Conservation (phyloP, 2,888 invertebrate genomes). For the Alcis repandata region DNA sequence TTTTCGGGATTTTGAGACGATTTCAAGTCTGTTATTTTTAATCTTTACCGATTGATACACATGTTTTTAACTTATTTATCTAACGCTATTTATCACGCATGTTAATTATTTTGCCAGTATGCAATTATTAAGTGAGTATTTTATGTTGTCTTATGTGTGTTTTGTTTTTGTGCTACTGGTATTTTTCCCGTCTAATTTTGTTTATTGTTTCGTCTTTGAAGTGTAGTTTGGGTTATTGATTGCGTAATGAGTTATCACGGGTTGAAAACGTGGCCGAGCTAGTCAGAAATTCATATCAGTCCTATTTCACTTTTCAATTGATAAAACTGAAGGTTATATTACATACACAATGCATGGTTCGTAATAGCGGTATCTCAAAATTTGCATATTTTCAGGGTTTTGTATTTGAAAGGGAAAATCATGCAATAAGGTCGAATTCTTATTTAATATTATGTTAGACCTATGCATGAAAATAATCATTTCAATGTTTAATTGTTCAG, state of each 20-base stretch:
- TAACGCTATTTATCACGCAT: neutral
- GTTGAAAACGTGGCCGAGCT: conserved; percentile 63
- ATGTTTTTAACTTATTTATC: neutral
- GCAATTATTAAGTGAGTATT: too few relatives aligned
- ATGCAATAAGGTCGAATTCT: conserved; percentile 7
- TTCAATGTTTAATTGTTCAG: too few relatives aligned
- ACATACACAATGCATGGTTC: conserved; percentile 22
- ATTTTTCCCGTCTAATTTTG: too few relatives aligned
- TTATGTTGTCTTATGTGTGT: too few relatives aligned
- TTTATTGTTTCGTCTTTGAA: neutral
- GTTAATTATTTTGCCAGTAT: too few relatives aligned
- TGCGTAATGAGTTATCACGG: conserved; percentile 62
- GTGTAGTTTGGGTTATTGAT: conserved; percentile 37
- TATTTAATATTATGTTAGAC: neutral
- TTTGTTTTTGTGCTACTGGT: too few relatives aligned
- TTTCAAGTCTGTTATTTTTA: too few relatives aligned
- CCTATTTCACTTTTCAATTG: conserved; percentile 73
- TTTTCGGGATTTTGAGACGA: too few relatives aligned
- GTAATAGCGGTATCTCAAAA: conserved; percentile 26
- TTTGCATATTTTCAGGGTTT: conserved; percentile 24
- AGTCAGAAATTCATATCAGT: conserved; percentile 67
- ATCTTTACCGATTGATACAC: too few relatives aligned
- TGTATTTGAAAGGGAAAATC: conserved; percentile 16
- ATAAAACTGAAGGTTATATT: conserved; percentile 47
- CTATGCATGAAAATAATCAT: neutral